Evolutionary conservation across 2,113 vertebrate genomes (phyloP).

Genomic region (Mastomys coucha): DNA sequence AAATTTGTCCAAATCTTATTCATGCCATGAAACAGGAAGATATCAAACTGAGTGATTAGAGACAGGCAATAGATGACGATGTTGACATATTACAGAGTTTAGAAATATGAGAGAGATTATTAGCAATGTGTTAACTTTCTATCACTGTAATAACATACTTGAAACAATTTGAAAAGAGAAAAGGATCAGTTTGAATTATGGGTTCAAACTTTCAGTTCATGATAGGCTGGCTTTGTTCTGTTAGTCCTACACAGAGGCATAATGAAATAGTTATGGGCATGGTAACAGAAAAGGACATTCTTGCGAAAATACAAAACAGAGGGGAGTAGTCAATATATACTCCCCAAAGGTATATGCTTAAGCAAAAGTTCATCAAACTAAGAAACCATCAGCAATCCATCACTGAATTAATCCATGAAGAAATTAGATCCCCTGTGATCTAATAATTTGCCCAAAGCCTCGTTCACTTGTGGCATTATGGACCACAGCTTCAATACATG

Average conservation of each 20-base stretch:
- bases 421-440: background rate
- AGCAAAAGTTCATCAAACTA: background rate
- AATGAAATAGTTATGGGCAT: background rate
- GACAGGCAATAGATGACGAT: background rate
- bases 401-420: background rate
- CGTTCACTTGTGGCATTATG: background rate
- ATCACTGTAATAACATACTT: background rate
- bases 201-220: background rate
- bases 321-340: background rate
- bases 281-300: background rate
- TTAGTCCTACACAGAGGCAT: background rate
- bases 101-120: background rate
- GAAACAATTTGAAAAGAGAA: background rate
- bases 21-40: background rate
- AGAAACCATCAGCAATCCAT: background rate
- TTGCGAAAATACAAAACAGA: background rate
- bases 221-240: background rate
- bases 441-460: background rate
- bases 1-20: background rate
- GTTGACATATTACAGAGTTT: background rate
- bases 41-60: background rate
- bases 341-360: background rate
- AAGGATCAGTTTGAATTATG: background rate
- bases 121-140: background rate
- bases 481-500: background rate